These are phyloP conservation scores for Drosophila leontia DNA, from an alignment of 1,140 invertebrate genomes.

Conservation along the genomic window DNA sequence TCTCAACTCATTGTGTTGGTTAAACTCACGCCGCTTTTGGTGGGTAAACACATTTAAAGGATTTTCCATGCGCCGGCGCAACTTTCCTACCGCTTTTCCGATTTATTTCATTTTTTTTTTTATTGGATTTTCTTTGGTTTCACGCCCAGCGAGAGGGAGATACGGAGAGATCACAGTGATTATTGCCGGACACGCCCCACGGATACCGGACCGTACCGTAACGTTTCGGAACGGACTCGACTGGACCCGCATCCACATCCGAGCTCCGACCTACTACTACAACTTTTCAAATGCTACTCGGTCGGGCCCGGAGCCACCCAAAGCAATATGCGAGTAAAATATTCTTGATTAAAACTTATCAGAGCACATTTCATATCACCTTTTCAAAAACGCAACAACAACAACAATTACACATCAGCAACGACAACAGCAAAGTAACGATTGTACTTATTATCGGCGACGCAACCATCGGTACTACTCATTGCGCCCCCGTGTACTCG, in stretches of 20 bases:
- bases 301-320: slow-evolving; percentile 68
- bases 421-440: slow-evolving; percentile 50
- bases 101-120: slow-evolving; percentile 25
- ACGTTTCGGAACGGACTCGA: slow-evolving; percentile 6
- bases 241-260: slow-evolving; percentile 53
- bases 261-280: slow-evolving; percentile 78
- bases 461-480: slow-evolving; percentile 73
- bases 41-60: slow-evolving; percentile 76
- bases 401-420: slow-evolving; percentile 46
- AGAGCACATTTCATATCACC: slow-evolving; percentile 84
- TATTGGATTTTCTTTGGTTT: slow-evolving; percentile 35
- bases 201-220: slow-evolving; percentile 8
- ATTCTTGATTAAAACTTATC: slow-evolving; percentile 85
- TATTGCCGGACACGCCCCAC: slow-evolving; percentile 58
- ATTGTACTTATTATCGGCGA: slow-evolving; percentile 75
- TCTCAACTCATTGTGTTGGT: slow-evolving; percentile 48
- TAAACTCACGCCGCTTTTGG: slow-evolving; percentile 74
- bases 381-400: slow-evolving; percentile 79
- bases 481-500: slow-evolving; percentile 60
- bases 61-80: slow-evolving; percentile 77
- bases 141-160: slow-evolving; percentile 39
- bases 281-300: slow-evolving; percentile 83
- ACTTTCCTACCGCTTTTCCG: slow-evolving; percentile 27
- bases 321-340: slow-evolving; percentile 79
- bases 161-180: slow-evolving; percentile 45